Percentiles rank a stretch among this genome's conserved stretches.
Conservation (phyloP, 2,888 invertebrate genomes). For the Strigamia crassipes region DNA sequence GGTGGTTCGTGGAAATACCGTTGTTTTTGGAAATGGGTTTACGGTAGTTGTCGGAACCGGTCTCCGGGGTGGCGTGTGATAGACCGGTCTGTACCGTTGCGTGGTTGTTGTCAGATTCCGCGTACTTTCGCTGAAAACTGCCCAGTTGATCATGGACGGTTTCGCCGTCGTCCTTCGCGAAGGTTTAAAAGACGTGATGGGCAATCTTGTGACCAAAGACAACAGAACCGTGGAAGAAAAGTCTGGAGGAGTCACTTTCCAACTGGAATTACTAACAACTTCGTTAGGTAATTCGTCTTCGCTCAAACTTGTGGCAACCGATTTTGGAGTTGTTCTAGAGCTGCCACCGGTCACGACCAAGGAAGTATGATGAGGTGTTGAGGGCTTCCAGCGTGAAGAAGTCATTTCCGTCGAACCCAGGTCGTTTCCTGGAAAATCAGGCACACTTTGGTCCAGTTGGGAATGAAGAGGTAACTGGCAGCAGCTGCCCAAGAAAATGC, state of each 20-base stretch:
- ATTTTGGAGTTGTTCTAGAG: background rate
- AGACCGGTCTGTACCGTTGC: background rate
- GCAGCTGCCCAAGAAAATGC: constrained; percentile 91
- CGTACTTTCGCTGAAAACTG: background rate
- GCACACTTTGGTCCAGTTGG: constrained; percentile 52
- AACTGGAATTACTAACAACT: background rate
- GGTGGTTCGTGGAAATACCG: background rate
- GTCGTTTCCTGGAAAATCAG: constrained; percentile 54
- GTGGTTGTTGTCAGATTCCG: background rate
- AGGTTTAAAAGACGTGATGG: background rate
- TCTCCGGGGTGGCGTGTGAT: background rate
- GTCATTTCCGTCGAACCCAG: background rate
- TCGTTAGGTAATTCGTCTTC: background rate
- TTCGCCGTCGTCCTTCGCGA: background rate
- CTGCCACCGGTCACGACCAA: background rate
- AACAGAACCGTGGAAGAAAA: background rate
- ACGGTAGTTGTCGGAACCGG: background rate
- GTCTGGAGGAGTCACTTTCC: background rate
- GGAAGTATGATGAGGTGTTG: background rate
- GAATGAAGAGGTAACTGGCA: constrained; percentile 67
- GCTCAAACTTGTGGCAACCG: background rate
- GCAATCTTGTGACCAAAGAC: background rate
- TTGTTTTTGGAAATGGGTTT: background rate
- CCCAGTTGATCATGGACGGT: background rate
- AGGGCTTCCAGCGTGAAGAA: background rate